phyloP scores from a whole-genome alignment of 37 sponge, comb jelly and placozoan genomes.

The Tethya wilhelma region DNA sequence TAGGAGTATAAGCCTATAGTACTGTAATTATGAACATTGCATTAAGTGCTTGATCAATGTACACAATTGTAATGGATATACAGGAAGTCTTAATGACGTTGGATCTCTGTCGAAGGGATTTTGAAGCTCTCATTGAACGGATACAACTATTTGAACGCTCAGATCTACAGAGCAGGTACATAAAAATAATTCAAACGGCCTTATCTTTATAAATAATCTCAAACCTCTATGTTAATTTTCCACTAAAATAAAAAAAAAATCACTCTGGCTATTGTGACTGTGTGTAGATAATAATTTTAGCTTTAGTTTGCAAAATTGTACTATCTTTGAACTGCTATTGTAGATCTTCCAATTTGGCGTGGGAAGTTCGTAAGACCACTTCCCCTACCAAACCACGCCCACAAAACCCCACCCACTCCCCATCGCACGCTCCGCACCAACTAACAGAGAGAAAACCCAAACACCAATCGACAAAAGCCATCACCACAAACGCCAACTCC shows the following conservation, averaged over 20 bases:
- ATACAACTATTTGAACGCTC: constrained; percentile 68
- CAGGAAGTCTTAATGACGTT: constrained; percentile 88
- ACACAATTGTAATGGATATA: not conserved
- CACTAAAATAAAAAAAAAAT: no score
- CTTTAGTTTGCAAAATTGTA: no score
- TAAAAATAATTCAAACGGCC: not conserved
- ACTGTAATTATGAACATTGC: not conserved
- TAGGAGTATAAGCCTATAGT: not conserved
- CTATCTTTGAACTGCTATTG: not conserved
- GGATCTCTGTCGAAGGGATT: constrained; percentile 80
- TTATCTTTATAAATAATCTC: not conserved
- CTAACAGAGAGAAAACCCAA: not conserved
- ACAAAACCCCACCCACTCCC: not conserved
- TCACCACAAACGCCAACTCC: not conserved
- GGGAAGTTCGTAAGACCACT: constrained; percentile 72
- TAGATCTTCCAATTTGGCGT: constrained; percentile 68
- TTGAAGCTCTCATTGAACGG: constrained; percentile 71
- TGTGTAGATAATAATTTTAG: no score
- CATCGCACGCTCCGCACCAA: not conserved
- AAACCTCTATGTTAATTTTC: no score
- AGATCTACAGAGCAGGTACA: constrained; percentile 8
- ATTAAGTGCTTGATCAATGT: not conserved
- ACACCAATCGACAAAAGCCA: not conserved
- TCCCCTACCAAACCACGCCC: constrained; percentile 32
- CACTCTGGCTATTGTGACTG: no score